A percentile compares a stretch with the other conserved stretches of the same genome.
Evolutionary conservation across 2,888 invertebrate species (phyloP).

Genomic region (Ectemnius continuus): DNA sequence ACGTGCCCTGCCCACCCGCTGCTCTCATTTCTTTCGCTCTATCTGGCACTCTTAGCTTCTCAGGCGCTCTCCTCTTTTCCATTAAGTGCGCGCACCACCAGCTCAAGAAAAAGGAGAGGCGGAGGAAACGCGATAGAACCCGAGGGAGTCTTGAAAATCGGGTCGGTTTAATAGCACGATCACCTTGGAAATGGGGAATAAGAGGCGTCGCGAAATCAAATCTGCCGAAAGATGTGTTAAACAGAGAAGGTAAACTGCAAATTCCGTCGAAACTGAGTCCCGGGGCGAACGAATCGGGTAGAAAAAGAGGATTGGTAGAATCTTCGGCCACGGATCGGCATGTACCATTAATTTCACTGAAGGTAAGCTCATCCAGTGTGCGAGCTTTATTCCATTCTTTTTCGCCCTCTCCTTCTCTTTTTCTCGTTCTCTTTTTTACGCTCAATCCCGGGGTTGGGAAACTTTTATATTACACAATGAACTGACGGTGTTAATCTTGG

Average conservation of each 20-base stretch:
- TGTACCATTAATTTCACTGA: conserved; percentile 59
- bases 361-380: conserved; percentile 35
- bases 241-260: conserved; percentile 18
- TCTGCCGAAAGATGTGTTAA: conserved; percentile 15
- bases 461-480: conserved; percentile 62
- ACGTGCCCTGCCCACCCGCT: not conserved
- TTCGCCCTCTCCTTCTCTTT: not conserved
- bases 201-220: conserved; percentile 22
- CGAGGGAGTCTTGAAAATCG: not conserved
- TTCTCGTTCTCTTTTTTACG: not conserved
- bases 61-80: not conserved
- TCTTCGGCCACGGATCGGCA: conserved; percentile 53
- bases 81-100: not conserved
- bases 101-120: no score
- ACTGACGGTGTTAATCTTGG: conserved; percentile 60
- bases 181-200: no score
- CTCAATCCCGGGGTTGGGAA: conserved; percentile 19
- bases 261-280: conserved; percentile 4
- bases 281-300: not conserved
- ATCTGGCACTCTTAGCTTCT: not conserved
- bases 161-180: no score
- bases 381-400: conserved; percentile 3
- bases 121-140: no score
- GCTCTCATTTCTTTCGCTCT: conserved; percentile 1
- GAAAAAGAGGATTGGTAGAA: conserved; percentile 32